Base-by-base conservation (phyloP, 2,797 vertebrate genomes). In the Crenichthys baileyi region DNA sequence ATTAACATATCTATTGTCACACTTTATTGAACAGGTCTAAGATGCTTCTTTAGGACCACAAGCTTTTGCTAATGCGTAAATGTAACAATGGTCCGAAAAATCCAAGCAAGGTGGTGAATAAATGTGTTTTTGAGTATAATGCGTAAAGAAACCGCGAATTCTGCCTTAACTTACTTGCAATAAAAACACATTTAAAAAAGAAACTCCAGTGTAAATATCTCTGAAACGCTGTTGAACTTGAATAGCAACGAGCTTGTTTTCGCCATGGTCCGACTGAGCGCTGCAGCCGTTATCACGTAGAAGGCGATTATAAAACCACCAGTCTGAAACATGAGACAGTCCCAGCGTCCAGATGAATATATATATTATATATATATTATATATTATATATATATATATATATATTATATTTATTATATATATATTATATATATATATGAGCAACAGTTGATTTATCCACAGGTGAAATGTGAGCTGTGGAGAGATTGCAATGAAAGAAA, bases 361-460 rank as follows among this genome's bases (percentile, higher is more conserved):
- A 65, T 41, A 18, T 75, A 6, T 26, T 29, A 26, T 13, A 36
- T 51, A 16, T 16, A 11, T 11, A 1, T 4, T n/a, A n/a, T n/a
- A n/a, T n/a, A n/a, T n/a, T n/a, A 50, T 12, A 50, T 1, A 48
- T 44, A 46, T 36, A 36, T 36, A 36, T 36, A 36, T 36, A 51
- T 51, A 18, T n/a, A n/a, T n/a, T 50, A 63, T 50, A 65, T 41
- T 9, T 75, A 6, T 26, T 29, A 26, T 13, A 36, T 51, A 16
- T 16, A 11, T 11, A 1, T 4, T n/a, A n/a, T n/a, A n/a, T n/a
- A n/a, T n/a, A 36, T 36, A 36, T 36, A 51, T 51, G n/a, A n/a
- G n/a, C n/a, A 18, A 83, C 81, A 91, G 80, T 89, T 93, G 85
- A 91, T 93, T 83, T 88, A 90, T 92, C 93, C 89, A 92, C 94